Evolutionary conservation across 2,888 invertebrate genomes (phyloP).

Genomic region (Synergus umbraculus): DNA sequence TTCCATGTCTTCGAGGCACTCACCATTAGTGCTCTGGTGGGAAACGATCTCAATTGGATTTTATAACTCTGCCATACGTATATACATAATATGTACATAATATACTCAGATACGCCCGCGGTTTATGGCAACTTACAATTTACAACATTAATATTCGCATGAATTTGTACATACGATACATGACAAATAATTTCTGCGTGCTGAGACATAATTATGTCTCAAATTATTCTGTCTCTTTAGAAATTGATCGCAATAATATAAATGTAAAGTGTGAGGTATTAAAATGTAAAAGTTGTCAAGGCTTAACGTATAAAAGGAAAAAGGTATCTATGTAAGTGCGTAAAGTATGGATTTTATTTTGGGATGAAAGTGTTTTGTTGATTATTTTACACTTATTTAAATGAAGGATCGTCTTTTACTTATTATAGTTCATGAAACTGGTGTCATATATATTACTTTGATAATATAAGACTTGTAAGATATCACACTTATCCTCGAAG

Average conservation of each 20-base stretch:
- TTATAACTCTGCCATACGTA: background rate
- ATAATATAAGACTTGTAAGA: slow-evolving; percentile 7
- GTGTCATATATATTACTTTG: background rate
- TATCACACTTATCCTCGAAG: background rate
- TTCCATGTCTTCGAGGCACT: background rate
- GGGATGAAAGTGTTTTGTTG: background rate
- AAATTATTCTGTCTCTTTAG: background rate
- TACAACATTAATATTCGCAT: background rate
- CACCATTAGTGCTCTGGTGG: background rate
- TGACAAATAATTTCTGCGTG: background rate
- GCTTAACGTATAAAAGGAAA: no score
- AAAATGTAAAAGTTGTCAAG: background rate
- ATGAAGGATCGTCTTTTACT: background rate
- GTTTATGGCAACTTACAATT: background rate
- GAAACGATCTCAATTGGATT: background rate
- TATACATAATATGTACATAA: no score
- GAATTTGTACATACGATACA: background rate
- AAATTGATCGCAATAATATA: background rate
- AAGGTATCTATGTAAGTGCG: no score
- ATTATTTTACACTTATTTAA: background rate
- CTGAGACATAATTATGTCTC: background rate
- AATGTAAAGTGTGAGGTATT: background rate
- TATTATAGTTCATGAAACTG: background rate
- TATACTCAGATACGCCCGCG: no score
- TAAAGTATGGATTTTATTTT: no score